These are phyloP conservation scores for Chymomyza fuscimana DNA, from an alignment of 2,888 invertebrate genomes.

Conservation along the genomic window DNA sequence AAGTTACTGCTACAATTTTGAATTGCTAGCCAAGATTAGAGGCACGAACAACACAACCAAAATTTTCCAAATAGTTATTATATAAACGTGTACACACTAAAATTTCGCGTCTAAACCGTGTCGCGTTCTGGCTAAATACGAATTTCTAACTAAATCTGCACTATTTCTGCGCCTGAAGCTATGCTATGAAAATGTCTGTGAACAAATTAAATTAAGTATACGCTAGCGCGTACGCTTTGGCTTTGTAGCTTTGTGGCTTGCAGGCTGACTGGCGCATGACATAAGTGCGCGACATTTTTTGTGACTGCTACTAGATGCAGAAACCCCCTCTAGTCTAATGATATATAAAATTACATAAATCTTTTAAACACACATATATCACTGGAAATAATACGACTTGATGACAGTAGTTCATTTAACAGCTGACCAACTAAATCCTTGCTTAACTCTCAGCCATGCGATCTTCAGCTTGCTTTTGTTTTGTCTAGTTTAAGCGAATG, in stretches of 20 bases:
- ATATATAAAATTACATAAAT: background rate
- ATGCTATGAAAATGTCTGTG: slow-evolving; percentile 48
- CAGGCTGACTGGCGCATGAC: slow-evolving; percentile 44
- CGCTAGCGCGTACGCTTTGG: slow-evolving; percentile 42
- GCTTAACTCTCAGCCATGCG: background rate
- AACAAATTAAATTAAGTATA: slow-evolving; percentile 70
- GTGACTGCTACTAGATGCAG: background rate
- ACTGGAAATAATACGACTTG: background rate
- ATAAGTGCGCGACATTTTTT: slow-evolving; percentile 47
- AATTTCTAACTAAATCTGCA: slow-evolving; percentile 61
- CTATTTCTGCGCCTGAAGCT: slow-evolving; percentile 24
- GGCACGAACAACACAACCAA: slow-evolving; percentile 18
- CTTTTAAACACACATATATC: background rate
- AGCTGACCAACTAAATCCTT: background rate
- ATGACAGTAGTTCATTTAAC: background rate
- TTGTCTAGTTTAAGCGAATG: background rate
- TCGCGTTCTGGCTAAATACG: slow-evolving; percentile 59
- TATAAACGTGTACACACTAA: background rate
- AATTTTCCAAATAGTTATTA: background rate
- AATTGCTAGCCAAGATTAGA: slow-evolving; percentile 37
- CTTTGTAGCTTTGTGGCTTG: slow-evolving; percentile 29
- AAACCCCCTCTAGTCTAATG: background rate
- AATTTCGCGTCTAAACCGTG: slow-evolving; percentile 11
- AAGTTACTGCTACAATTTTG: slow-evolving; percentile 52
- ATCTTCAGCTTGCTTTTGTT: background rate